A percentile compares a stretch with the other conserved stretches of the same genome.
These are phyloP conservation scores for Erythrolamprus reginae DNA, from an alignment of 2,113 vertebrate species.

Conservation along the genomic window DNA sequence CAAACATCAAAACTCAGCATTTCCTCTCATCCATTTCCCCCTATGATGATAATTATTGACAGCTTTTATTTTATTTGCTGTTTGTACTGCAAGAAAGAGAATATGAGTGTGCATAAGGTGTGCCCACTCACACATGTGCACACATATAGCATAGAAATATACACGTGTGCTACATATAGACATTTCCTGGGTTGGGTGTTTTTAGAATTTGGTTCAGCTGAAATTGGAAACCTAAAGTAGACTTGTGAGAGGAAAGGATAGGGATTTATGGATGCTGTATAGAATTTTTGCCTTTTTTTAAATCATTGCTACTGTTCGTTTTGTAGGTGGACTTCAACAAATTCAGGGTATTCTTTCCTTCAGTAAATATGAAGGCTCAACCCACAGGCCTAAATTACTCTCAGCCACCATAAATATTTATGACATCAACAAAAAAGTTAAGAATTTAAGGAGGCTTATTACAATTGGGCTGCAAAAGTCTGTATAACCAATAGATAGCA, in stretches of 20 bases:
- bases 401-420: not conserved
- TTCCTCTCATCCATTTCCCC: not conserved
- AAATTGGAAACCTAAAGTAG: not conserved
- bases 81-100: not conserved
- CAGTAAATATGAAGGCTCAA: not conserved
- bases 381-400: not conserved
- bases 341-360: not conserved
- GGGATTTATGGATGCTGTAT: not conserved
- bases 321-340: not conserved
- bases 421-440: not conserved
- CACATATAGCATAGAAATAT: not conserved
- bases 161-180: not conserved
- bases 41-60: not conserved
- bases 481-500: not conserved
- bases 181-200: not conserved
- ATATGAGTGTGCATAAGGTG: not conserved
- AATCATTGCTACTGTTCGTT: not conserved
- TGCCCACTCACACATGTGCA: not conserved
- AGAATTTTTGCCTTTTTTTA: not conserved
- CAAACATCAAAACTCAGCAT: not conserved
- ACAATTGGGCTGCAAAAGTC: not conserved
- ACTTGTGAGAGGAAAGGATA: not conserved
- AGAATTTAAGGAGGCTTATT: not conserved
- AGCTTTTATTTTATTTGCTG: not conserved
- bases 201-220: not conserved